These are phyloP conservation scores for Perccottus glenii DNA, from an alignment of 2,113 vertebrate genomes.

Conservation along the genomic window DNA sequence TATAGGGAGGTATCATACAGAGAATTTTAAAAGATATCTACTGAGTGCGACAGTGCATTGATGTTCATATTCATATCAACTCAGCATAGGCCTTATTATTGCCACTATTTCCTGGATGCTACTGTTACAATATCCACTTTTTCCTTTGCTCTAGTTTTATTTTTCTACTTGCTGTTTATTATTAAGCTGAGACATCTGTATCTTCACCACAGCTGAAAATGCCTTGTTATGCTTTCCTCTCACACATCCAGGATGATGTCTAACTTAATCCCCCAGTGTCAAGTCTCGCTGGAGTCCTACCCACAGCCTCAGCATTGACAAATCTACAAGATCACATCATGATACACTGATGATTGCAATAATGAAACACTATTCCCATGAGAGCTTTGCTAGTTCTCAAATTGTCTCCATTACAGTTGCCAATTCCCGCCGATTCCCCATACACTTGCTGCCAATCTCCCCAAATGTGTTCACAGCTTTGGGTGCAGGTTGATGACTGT, in stretches of 20 bases:
- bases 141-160: neutral
- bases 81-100: too few species aligned
- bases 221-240: slow-evolving; percentile 27
- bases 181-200: neutral
- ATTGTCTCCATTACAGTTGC: slow-evolving; percentile 48
- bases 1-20: neutral
- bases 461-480: slow-evolving; percentile 22
- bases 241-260: slow-evolving; percentile 19
- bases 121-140: too few species aligned
- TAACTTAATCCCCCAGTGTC: slow-evolving; percentile 48
- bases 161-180: neutral
- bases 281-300: slow-evolving; percentile 20
- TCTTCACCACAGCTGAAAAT: slow-evolving; percentile 3
- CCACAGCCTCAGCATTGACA: slow-evolving; percentile 17
- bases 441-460: slow-evolving; percentile 27
- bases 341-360: slow-evolving; percentile 46
- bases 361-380: slow-evolving; percentile 51
- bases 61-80: too few species aligned
- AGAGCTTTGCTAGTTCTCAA: slow-evolving; percentile 39
- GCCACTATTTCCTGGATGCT: too few species aligned
- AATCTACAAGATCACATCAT: slow-evolving; percentile 44
- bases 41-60: too few species aligned
- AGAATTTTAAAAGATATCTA: neutral
- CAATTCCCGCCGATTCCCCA: slow-evolving; percentile 46
- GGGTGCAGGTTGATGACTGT: neutral